These are phyloP conservation scores for Berghia stephanieae DNA, from an alignment of 1,140 invertebrate species.

Conservation along the genomic window DNA sequence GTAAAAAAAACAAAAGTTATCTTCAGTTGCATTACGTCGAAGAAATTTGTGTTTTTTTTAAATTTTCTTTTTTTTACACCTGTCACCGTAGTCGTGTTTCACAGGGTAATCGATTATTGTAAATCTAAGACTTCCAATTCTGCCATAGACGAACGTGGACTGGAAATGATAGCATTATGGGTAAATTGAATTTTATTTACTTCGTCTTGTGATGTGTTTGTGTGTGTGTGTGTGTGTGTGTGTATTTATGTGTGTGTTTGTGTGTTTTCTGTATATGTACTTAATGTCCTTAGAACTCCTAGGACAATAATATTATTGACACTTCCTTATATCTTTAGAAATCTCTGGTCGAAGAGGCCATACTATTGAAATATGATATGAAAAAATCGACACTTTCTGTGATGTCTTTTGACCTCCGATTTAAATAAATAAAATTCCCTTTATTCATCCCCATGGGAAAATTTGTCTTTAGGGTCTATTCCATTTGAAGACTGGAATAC, in stretches of 20 bases:
- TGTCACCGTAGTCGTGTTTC: neutral
- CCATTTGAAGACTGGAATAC: too few relatives aligned
- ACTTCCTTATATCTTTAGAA: neutral
- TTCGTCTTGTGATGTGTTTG: neutral
- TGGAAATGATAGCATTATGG: neutral
- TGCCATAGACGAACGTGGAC: neutral
- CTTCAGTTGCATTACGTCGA: too few relatives aligned
- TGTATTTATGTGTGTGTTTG: constrained; percentile 10
- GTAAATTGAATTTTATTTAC: too few relatives aligned
- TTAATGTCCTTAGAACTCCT: neutral
- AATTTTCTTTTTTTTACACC: neutral
- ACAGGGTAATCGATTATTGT: neutral
- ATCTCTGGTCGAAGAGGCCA: neutral
- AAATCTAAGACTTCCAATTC: neutral
- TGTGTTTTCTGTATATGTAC: neutral
- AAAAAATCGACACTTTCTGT: neutral
- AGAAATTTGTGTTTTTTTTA: neutral
- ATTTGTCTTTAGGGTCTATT: too few relatives aligned
- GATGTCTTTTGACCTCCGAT: neutral
- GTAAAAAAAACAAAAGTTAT: too few relatives aligned
- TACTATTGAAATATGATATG: neutral
- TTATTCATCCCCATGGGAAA: too few relatives aligned
- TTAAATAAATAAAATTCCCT: neutral
- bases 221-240: constrained; percentile 19
- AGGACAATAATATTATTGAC: neutral